Conservation (phyloP, 1,140 invertebrate species). For the Phortica variegata region DNA sequence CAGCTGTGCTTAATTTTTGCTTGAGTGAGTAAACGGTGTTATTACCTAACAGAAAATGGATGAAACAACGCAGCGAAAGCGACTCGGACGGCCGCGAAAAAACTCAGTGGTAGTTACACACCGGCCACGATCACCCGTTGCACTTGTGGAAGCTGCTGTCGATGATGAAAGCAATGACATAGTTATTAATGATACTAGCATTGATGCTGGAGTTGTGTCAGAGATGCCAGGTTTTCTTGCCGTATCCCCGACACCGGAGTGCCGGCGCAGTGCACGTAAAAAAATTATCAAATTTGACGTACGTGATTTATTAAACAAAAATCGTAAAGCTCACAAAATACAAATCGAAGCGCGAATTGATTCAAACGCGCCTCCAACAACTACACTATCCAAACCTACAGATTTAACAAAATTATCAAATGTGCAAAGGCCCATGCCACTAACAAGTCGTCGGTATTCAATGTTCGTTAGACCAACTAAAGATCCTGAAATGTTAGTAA, state of each 20-base stretch:
- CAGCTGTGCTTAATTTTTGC: no score
- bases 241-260: slow-evolving; percentile 19
- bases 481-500: not conserved
- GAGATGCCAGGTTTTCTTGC: not conserved
- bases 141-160: not conserved
- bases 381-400: not conserved
- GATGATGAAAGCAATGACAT: not conserved
- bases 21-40: no score
- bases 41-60: no score
- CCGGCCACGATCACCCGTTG: not conserved
- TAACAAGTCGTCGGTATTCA: slow-evolving; percentile 19
- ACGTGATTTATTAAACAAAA: slow-evolving; percentile 40
- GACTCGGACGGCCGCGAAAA: slow-evolving; percentile 15
- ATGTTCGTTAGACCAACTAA: slow-evolving; percentile 18
- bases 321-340: slow-evolving; percentile 38
- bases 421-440: not conserved
- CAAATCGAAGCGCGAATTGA: slow-evolving; percentile 48
- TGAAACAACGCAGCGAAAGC: slow-evolving; percentile 5
- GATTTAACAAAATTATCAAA: not conserved
- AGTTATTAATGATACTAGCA: not conserved
- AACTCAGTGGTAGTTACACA: not conserved
- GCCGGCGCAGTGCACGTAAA: slow-evolving; percentile 44
- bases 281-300: slow-evolving; percentile 53
- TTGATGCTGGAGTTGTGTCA: slow-evolving; percentile 1
- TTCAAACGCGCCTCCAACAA: slow-evolving; percentile 26